Conservation (phyloP, 1,140 invertebrate genomes). For the Drosophila kurseongensis region DNA sequence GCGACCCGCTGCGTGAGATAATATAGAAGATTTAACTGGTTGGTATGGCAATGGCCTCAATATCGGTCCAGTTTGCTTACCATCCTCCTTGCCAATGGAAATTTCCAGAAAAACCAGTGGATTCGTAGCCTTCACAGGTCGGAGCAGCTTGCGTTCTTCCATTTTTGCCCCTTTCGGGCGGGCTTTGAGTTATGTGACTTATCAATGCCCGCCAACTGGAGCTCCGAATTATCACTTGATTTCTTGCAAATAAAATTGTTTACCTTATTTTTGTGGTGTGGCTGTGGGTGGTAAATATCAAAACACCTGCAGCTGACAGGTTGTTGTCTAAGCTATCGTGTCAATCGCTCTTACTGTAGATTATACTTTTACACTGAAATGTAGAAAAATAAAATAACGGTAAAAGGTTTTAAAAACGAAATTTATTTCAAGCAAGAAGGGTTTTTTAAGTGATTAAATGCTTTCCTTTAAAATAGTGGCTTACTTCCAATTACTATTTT, state of each 20-base stretch:
- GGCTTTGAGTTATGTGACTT: slow-evolving; percentile 13
- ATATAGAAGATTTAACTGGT: slow-evolving; percentile 14
- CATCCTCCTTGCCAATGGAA: slow-evolving; percentile 87
- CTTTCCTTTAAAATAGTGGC: too few relatives aligned
- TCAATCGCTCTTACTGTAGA: too few relatives aligned
- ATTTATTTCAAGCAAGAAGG: too few relatives aligned
- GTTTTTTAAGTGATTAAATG: too few relatives aligned
- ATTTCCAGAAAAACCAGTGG: slow-evolving; percentile 90
- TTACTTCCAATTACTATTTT: too few relatives aligned
- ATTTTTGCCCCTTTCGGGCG: slow-evolving; percentile 39
- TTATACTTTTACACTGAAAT: too few relatives aligned
- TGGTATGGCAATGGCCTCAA: slow-evolving; percentile 32
- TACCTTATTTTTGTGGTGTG: slow-evolving; percentile 12
- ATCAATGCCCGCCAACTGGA: slow-evolving; percentile 27
- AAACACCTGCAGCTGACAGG: neutral
- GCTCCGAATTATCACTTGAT: neutral
- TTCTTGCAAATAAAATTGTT: slow-evolving; percentile 20
- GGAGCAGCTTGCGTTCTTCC: slow-evolving; percentile 48
- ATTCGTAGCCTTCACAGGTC: slow-evolving; percentile 78
- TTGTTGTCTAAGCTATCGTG: too few relatives aligned
- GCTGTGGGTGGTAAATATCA: neutral
- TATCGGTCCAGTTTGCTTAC: slow-evolving; percentile 41
- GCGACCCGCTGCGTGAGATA: slow-evolving; percentile 88
- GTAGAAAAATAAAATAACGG: too few relatives aligned
- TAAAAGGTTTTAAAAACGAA: too few relatives aligned